Percentiles rank a stretch among this genome's conserved stretches.
Conservation (phyloP, 2,888 invertebrate genomes). For the Scaptomyza parva region DNA sequence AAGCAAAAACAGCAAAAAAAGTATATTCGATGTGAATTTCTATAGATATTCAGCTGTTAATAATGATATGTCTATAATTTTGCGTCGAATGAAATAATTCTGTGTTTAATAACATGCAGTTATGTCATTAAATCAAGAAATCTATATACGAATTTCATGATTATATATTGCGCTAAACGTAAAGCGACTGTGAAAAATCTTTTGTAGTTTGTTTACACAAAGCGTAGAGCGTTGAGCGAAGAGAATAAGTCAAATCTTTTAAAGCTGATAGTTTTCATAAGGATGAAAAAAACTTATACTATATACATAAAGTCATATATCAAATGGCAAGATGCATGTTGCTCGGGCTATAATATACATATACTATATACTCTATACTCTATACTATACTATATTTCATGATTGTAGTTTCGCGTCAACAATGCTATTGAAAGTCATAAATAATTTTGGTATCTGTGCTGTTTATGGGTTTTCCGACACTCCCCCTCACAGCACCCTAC, state of each 20-base stretch:
- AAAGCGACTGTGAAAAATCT: neutral
- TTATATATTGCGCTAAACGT: no score
- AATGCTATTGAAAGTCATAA: slow-evolving; percentile 43
- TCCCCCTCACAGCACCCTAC: no score
- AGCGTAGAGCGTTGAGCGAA: neutral
- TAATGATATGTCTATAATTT: neutral
- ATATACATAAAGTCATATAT: slow-evolving; percentile 11
- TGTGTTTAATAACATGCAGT: neutral
- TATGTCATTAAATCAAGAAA: no score
- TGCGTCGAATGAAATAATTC: no score
- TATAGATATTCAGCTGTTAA: neutral
- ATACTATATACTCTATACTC: no score
- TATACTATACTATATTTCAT: neutral
- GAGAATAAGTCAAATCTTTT: slow-evolving; percentile 27
- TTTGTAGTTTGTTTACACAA: slow-evolving; percentile 10
- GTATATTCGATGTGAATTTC: neutral
- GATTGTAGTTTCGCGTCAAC: slow-evolving; percentile 32
- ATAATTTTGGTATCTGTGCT: slow-evolving; percentile 29
- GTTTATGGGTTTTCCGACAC: slow-evolving; percentile 11
- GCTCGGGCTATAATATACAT: neutral
- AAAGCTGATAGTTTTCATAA: slow-evolving; percentile 14
- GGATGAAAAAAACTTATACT: neutral
- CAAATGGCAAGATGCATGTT: slow-evolving; percentile 14
- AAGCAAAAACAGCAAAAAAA: no score
- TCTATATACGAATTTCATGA: no score